These are phyloP conservation scores for Caprella mutica DNA, from an alignment of 2,888 invertebrate genomes.

Conservation along the genomic window DNA sequence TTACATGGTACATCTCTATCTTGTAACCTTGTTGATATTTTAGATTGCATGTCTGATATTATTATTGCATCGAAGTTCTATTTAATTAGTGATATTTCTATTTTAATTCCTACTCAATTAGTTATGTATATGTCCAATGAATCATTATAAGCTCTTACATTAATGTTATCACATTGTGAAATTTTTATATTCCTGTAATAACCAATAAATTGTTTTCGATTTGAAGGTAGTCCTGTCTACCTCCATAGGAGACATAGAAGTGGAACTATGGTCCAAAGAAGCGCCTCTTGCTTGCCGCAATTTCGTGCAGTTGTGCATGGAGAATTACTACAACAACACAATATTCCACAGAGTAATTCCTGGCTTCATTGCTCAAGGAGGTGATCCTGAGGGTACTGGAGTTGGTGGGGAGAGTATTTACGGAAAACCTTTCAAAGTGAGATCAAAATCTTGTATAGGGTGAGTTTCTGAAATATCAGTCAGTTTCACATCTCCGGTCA, in stretches of 20 bases:
- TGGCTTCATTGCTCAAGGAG: slow-evolving; percentile 91
- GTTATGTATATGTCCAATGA: not conserved
- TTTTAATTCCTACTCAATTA: not conserved
- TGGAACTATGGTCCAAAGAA: slow-evolving; percentile 96
- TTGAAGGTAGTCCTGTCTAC: slow-evolving; percentile 79
- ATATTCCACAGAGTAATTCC: slow-evolving; percentile 89
- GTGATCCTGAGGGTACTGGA: slow-evolving; percentile 93
- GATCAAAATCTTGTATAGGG: too few species aligned
- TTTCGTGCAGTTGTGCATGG: slow-evolving; percentile 90
- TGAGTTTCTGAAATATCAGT: too few species aligned
- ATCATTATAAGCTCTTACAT: not conserved
- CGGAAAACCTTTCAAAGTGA: slow-evolving; percentile 78
- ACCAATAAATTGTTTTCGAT: slow-evolving; percentile 25
- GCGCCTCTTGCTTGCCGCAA: slow-evolving; percentile 86
- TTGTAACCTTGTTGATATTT: too few species aligned
- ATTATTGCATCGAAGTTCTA: not conserved
- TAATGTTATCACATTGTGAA: not conserved
- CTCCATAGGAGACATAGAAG: slow-evolving; percentile 88
- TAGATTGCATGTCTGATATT: too few species aligned
- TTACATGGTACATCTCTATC: too few species aligned
- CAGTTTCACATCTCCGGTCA: too few species aligned
- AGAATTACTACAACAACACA: slow-evolving; percentile 83
- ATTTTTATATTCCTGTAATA: not conserved
- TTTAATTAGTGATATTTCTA: not conserved
- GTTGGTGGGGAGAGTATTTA: slow-evolving; percentile 90